A percentile compares a stretch with the other conserved stretches of the same genome.
Evolutionary conservation across 2,113 vertebrate genomes (phyloP).

Genomic region (rat (Rattus norvegicus)): DNA sequence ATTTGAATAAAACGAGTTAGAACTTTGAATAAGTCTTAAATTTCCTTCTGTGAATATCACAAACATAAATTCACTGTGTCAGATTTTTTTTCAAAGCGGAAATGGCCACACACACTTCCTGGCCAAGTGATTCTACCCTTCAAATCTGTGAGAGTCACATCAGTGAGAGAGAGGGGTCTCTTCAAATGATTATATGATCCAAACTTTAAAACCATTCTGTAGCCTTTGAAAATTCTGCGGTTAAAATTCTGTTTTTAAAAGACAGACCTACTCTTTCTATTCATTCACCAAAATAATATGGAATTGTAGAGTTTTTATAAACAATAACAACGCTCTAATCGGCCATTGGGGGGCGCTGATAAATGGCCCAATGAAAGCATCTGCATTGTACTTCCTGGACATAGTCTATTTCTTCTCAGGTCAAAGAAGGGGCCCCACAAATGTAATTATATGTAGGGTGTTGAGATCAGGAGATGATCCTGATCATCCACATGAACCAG

Average conservation of each 20-base stretch:
- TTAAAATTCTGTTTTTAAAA: background rate
- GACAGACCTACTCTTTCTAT: background rate
- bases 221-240: background rate
- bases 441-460: background rate
- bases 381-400: background rate
- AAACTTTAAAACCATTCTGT: constrained; percentile 27
- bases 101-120: background rate
- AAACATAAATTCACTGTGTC: background rate
- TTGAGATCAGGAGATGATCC: background rate
- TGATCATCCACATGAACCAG: background rate
- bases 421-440: background rate
- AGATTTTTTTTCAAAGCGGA: background rate
- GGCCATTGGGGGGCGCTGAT: background rate
- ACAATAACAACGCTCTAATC: background rate
- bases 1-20: background rate
- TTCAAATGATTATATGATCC: background rate
- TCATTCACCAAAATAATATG: background rate
- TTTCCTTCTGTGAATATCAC: background rate
- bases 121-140: background rate
- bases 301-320: background rate
- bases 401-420: background rate
- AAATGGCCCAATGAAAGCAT: background rate
- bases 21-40: constrained; percentile 6
- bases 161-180: constrained; percentile 10
- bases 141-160: background rate